These are phyloP conservation scores for Galago senegalensis DNA, from an alignment of 2,797 vertebrate genomes.

Conservation along the genomic window DNA sequence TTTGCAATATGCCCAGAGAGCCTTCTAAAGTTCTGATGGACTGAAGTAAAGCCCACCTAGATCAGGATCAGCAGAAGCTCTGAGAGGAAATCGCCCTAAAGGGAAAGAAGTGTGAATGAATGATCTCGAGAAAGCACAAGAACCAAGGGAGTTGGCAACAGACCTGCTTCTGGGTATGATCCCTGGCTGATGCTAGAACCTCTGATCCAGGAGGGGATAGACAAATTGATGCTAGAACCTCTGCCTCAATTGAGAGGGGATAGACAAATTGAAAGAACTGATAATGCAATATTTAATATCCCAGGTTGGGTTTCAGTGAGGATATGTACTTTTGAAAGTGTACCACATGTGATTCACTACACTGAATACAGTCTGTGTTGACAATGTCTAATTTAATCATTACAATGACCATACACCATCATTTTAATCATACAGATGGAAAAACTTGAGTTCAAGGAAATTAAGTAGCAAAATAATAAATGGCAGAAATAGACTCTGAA, in stretches of 20 bases:
- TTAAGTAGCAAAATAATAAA: slow-evolving; percentile 53
- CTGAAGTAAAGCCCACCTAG: not conserved
- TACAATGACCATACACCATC: slow-evolving; percentile 45
- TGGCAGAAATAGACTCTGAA: not conserved
- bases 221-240: not conserved
- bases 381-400: slow-evolving; percentile 36
- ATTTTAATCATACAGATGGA: slow-evolving; percentile 4
- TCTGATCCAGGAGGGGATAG: not conserved
- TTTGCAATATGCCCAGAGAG: not conserved
- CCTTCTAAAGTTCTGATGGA: not conserved
- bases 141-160: not conserved
- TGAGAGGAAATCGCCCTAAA: not conserved
- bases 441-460: slow-evolving; percentile 9
- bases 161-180: not conserved
- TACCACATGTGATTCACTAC: not conserved
- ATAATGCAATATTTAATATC: not conserved
- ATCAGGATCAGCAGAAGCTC: not conserved
- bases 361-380: not conserved
- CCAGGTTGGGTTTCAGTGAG: not conserved
- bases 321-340: not conserved
- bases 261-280: not conserved
- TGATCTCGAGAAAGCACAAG: not conserved
- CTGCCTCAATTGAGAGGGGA: not conserved
- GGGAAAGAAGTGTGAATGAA: not conserved
- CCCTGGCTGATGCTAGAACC: not conserved